phyloP scores from a whole-genome alignment of 2,113 vertebrate genomes.

The Mystacornis crossleyi region DNA sequence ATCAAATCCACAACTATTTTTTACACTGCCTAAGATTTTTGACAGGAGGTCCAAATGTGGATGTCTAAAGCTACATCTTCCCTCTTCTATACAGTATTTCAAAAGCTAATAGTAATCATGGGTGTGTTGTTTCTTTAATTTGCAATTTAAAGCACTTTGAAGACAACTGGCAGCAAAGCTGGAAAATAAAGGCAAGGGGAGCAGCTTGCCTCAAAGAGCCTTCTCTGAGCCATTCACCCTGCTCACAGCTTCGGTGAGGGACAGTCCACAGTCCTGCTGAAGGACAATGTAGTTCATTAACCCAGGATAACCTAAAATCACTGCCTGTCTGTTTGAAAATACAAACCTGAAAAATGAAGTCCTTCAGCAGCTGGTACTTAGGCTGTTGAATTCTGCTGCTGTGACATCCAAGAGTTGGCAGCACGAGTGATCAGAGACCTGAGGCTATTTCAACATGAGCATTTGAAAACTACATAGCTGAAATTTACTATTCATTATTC shows the following conservation, averaged over 20 bases:
- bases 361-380: neutral
- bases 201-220: neutral
- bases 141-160: neutral
- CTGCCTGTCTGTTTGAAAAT: neutral
- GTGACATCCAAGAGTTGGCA: neutral
- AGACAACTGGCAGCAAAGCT: neutral
- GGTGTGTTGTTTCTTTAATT: neutral
- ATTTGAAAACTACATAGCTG: neutral
- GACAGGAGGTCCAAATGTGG: neutral
- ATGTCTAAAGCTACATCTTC: neutral
- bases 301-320: neutral
- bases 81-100: neutral
- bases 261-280: neutral
- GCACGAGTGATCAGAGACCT: neutral
- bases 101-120: neutral
- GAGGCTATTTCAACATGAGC: neutral
- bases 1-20: neutral
- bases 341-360: neutral
- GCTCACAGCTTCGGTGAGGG: neutral
- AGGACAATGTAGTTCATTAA: neutral
- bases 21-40: neutral
- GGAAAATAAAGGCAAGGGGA: neutral
- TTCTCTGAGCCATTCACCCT: neutral
- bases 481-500: conserved; percentile 20
- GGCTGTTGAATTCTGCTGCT: neutral